Evolutionary conservation across 2,113 vertebrate genomes (phyloP).

Genomic region (Paraplagusia blochii): DNA sequence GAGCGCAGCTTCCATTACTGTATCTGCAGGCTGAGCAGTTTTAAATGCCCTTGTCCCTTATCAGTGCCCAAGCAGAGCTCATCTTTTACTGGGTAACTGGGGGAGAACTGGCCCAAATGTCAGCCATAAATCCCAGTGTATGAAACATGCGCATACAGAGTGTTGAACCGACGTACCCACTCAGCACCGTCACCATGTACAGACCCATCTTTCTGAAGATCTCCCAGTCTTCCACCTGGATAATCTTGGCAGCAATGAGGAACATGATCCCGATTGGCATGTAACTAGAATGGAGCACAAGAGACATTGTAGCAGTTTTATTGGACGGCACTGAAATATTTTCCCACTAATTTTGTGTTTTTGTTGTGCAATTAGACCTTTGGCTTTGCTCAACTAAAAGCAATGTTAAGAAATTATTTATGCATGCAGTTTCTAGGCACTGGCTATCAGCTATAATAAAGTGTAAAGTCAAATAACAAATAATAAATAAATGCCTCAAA

Average conservation of each 20-base stretch:
- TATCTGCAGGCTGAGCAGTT: constrained; percentile 71
- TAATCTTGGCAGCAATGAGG: constrained; percentile 96
- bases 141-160: constrained; percentile 41
- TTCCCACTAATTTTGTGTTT: no score
- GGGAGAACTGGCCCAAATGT: constrained; percentile 50
- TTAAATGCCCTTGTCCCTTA: constrained; percentile 75
- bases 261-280: constrained; percentile 96
- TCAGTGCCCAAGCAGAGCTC: constrained; percentile 60
- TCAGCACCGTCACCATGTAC: constrained; percentile 97
- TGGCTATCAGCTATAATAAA: no score
- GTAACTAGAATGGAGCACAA: constrained; percentile 80
- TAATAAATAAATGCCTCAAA: no score
- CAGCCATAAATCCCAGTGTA: constrained; percentile 58
- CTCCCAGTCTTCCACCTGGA: constrained; percentile 97
- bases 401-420: no score
- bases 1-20: constrained; percentile 60
- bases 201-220: constrained; percentile 96
- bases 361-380: no score
- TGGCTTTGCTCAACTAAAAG: no score
- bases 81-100: constrained; percentile 52
- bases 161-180: constrained; percentile 81
- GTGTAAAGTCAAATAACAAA: no score
- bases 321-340: no score
- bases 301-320: no score
- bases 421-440: no score